Base-by-base conservation (phyloP, 2,797 vertebrate species). In the Epinephelus malabaricus region DNA sequence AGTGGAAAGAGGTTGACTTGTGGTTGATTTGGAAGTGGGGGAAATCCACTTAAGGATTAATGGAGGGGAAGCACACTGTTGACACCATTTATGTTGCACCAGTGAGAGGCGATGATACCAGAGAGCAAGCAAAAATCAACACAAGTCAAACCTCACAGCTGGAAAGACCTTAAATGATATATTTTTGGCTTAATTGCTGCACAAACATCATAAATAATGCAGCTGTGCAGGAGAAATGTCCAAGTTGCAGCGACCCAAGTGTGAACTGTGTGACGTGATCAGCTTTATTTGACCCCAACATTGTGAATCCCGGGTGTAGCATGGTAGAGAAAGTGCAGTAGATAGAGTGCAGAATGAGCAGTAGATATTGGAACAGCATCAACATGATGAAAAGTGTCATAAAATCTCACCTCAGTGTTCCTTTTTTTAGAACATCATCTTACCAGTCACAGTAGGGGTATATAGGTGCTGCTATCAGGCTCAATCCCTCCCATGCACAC, bases 361-460 rank as follows among this genome's bases (percentile, higher is more conserved):
- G 73, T 53, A 74, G 59, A 73, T 64, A 40, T 13, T 49, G 78
- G 72, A 85, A 69, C 65, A 40, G 72, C 54, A 40, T 82, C 63
- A 76, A 67, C 40, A 27, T 38, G 53, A 74, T 64, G 63, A 53
- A 70, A 86, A 50, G 74, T 82, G 73, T 88, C 93, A 93, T 92
- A 91, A 82, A 79, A 75, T 69, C 62, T 94, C 95, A 95, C 96
- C 72, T 89, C 74, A 75, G 75, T 85, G 79, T 89, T 92, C 84
- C 76, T 90, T 90, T 73, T 79, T 69, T 75, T 59, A 73, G 54
- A 82, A 85, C 86, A 86, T 89, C 56, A 23, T 88, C 77, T 90
- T 85, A 84, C 86, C 76, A 69, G 70, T 92, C 84, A 89, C 79
- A 73, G 69, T 79, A 84, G 85, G 82, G 80, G 79, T 85, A 71